phyloP scores from a whole-genome alignment of 2,797 vertebrate species.

The Arctocebus calabarensis region DNA sequence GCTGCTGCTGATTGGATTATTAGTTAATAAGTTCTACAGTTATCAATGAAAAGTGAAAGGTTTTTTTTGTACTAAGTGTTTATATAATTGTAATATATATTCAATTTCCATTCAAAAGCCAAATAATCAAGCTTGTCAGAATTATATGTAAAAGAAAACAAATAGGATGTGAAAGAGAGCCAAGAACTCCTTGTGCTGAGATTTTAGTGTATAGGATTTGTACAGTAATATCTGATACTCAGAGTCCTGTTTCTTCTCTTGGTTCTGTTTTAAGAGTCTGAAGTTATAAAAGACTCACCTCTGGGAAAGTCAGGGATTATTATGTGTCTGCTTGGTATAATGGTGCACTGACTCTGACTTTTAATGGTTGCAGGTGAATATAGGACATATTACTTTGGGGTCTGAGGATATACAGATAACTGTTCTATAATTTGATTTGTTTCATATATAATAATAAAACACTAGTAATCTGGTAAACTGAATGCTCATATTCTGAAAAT shows the following conservation, averaged over 20 bases:
- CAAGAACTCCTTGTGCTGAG: conserved; percentile 17
- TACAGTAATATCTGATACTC: neutral
- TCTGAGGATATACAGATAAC: neutral
- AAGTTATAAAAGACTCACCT: conserved; percentile 15
- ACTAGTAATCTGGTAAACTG: neutral
- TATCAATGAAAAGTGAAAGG: conserved; percentile 34
- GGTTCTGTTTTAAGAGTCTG: conserved; percentile 4
- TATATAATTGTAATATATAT: conserved; percentile 37
- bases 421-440: conserved; percentile 29
- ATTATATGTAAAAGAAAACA: conserved; percentile 29
- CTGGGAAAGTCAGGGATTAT: neutral
- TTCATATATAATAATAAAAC: neutral
- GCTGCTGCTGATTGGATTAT: neutral
- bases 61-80: conserved; percentile 32
- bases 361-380: neutral
- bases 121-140: conserved; percentile 44
- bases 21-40: neutral
- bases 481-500: conserved; percentile 45
- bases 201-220: conserved; percentile 15
- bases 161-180: conserved; percentile 32
- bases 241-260: conserved; percentile 23
- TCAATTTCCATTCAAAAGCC: conserved; percentile 8
- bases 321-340: neutral
- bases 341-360: neutral
- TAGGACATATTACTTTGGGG: neutral